Percentiles rank a stretch among this genome's conserved stretches.
Conservation (phyloP, 1,140 invertebrate genomes). For the Sarcophaga peregrina region DNA sequence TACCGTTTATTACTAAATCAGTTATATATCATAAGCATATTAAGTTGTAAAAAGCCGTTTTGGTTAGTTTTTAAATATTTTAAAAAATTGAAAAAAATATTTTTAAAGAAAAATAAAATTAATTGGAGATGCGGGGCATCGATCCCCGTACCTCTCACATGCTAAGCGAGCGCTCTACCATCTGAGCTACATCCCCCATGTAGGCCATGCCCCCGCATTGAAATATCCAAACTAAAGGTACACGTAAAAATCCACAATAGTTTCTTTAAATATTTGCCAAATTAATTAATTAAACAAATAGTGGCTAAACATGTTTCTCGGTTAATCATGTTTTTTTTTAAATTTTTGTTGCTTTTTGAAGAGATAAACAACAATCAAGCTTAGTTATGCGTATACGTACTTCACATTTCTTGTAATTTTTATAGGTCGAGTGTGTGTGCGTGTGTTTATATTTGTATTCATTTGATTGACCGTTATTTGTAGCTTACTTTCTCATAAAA, state of each 20-base stretch:
- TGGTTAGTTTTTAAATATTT: too few species aligned
- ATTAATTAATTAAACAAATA: not conserved
- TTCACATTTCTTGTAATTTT: too few species aligned
- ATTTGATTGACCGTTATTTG: too few species aligned
- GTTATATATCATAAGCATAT: too few species aligned
- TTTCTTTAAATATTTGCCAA: not conserved
- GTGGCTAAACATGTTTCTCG: not conserved
- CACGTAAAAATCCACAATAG: not conserved
- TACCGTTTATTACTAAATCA: too few species aligned
- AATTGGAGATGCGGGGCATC: slow-evolving; percentile 77
- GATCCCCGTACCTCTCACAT: slow-evolving; percentile 88
- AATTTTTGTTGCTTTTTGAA: not conserved
- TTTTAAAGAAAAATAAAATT: slow-evolving; percentile 4
- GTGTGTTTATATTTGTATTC: too few species aligned
- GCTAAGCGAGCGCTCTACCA: slow-evolving; percentile 90
- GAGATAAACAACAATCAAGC: not conserved
- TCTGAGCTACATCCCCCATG: slow-evolving; percentile 80
- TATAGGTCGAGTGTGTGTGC: too few species aligned
- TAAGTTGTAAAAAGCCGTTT: too few species aligned
- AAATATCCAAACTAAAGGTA: too few species aligned
- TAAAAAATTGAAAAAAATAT: not conserved
- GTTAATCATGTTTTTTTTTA: not conserved
- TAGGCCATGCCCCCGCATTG: too few species aligned
- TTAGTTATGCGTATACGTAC: too few species aligned
- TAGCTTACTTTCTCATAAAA: too few species aligned